Conservation (phyloP, 1,140 invertebrate species). For the Neocloeon triangulifer region DNA sequence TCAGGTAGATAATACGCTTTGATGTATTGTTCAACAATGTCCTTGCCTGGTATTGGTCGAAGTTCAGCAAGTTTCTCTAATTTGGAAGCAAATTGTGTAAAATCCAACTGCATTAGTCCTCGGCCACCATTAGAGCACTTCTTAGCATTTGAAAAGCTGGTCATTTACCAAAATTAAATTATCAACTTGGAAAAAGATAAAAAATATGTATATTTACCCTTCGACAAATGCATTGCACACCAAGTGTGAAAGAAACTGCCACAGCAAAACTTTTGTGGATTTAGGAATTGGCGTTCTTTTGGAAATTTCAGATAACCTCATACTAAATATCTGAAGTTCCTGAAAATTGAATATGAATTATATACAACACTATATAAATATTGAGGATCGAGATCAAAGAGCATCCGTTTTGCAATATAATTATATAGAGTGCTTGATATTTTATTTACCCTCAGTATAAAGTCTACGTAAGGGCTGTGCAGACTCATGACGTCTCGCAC, state of each 20-base stretch:
- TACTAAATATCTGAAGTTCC: conserved; percentile 56
- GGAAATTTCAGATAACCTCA: conserved; percentile 44
- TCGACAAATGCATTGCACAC: not conserved
- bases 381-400: too few species aligned
- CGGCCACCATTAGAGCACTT: conserved; percentile 92
- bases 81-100: conserved; percentile 81
- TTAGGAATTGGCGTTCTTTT: conserved; percentile 40
- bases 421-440: too few species aligned
- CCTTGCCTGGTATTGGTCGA: conserved; percentile 55
- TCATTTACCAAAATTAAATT: conserved; percentile 8
- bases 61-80: conserved; percentile 64
- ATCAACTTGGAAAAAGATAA: conserved; percentile 1
- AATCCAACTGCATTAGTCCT: conserved; percentile 94
- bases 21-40: conserved; percentile 49
- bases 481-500: conserved; percentile 86
- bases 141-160: conserved; percentile 62
- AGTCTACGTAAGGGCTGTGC: conserved; percentile 74
- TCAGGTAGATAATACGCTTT: conserved; percentile 89
- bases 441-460: conserved; percentile 35
- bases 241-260: conserved; percentile 20
- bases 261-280: conserved; percentile 46
- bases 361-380: not conserved
- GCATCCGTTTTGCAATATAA: too few species aligned
- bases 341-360: conserved; percentile 18
- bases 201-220: too few species aligned